A percentile compares a stretch with the other conserved stretches of the same genome.
phyloP scores from a whole-genome alignment of 2,797 vertebrate species.

The Acrossocheilus fasciatus region DNA sequence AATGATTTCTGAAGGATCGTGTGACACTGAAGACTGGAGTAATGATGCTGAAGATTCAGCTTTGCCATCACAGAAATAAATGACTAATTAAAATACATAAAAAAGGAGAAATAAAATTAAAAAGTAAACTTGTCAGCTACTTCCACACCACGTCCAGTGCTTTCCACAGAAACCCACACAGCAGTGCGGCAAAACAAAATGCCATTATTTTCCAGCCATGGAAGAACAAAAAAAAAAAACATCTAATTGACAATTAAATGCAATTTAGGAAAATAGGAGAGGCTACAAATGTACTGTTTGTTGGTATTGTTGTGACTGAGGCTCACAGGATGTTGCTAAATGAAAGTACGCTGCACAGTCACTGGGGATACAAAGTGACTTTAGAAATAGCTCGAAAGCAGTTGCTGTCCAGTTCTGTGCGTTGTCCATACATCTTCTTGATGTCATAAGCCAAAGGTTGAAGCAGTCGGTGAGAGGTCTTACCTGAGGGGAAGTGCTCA shows the following conservation, averaged over 20 bases:
- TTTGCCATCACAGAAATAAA: not conserved
- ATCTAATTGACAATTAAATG: slow-evolving; percentile 6
- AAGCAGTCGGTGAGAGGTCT: slow-evolving; percentile 39
- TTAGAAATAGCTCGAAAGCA: slow-evolving; percentile 57
- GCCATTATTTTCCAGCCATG: not conserved
- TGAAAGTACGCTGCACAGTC: not conserved
- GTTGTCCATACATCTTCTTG: slow-evolving; percentile 42
- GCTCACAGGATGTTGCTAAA: not conserved
- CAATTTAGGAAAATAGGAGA: not conserved
- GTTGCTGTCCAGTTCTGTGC: slow-evolving; percentile 62
- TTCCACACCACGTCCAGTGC: not conserved
- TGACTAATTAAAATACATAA: not conserved
- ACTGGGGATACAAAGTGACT: slow-evolving; percentile 36
- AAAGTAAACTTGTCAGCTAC: not conserved
- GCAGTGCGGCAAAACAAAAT: not conserved
- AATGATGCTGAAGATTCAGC: not conserved
- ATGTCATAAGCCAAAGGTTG: slow-evolving; percentile 38
- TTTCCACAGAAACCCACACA: slow-evolving; percentile 19
- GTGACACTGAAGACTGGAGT: not conserved
- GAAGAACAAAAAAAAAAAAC: not conserved
- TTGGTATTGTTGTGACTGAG: not conserved
- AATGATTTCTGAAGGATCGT: not conserved
- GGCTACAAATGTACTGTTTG: not conserved
- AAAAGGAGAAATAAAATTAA: not conserved
- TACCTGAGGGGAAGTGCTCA: slow-evolving; percentile 97